These are phyloP conservation scores for Enteromius mattozi DNA, from an alignment of 2,797 vertebrate genomes.

Conservation along the genomic window DNA sequence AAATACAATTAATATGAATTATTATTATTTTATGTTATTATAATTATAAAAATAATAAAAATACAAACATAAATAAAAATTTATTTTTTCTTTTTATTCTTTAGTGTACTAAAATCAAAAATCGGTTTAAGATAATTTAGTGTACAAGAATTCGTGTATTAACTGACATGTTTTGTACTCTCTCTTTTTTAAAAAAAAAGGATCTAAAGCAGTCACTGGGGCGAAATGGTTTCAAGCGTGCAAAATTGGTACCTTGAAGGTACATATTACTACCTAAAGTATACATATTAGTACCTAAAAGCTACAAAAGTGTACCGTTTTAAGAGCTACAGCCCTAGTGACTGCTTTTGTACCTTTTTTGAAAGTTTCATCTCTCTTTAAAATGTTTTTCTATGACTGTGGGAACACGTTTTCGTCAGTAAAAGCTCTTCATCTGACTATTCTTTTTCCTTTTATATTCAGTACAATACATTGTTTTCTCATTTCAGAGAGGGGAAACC, in stretches of 20 bases:
- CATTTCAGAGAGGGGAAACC: slow-evolving; percentile 89
- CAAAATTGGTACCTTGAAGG: not conserved
- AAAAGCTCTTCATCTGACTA: not conserved
- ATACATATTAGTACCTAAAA: not conserved
- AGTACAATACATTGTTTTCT: not conserved
- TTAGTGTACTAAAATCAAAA: no score
- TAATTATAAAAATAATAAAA: not conserved
- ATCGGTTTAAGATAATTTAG: no score
- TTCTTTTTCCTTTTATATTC: not conserved
- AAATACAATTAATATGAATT: not conserved
- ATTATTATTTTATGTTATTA: not conserved
- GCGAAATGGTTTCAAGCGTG: not conserved
- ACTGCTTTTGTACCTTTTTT: not conserved
- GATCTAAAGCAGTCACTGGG: not conserved
- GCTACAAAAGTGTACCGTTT: not conserved
- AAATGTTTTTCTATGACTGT: not conserved
- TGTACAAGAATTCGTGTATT: not conserved
- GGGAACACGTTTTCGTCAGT: not conserved
- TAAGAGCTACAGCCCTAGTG: not conserved
- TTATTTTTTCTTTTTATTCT: no score
- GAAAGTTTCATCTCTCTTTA: not conserved
- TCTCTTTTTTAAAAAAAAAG: not conserved
- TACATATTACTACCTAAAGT: not conserved
- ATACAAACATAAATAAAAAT: not conserved
- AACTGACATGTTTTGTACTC: not conserved